Conservation (phyloP, 2,797 vertebrate genomes). For the Naso thynnoides region DNA sequence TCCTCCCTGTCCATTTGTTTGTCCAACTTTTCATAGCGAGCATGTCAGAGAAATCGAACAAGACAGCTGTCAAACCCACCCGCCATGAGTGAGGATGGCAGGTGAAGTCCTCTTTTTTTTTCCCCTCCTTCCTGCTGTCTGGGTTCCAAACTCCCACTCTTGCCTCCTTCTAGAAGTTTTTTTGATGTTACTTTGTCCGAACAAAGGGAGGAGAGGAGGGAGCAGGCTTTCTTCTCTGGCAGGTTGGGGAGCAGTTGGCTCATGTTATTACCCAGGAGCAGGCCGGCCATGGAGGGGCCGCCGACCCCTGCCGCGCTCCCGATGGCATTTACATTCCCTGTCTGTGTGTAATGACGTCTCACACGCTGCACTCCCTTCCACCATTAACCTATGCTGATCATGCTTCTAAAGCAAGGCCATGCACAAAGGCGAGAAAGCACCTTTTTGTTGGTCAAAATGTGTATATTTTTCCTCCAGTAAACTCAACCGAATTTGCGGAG, state of each 20-base stretch:
- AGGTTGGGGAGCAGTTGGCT: slow-evolving; percentile 62
- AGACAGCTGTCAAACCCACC: slow-evolving; percentile 87
- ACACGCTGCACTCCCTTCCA: slow-evolving; percentile 58
- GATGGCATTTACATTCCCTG: slow-evolving; percentile 69
- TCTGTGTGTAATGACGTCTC: slow-evolving; percentile 60
- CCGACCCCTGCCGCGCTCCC: slow-evolving; percentile 57
- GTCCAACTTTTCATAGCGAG: slow-evolving; percentile 83
- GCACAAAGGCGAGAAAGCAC: slow-evolving; percentile 26
- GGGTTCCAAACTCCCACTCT: slow-evolving; percentile 33
- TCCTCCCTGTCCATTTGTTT: slow-evolving; percentile 79
- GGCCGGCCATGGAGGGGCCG: slow-evolving; percentile 63
- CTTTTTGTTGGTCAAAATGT: slow-evolving; percentile 36
- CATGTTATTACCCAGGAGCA: slow-evolving; percentile 62
- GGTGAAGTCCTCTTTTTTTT: slow-evolving; percentile 84
- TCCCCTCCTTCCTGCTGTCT: slow-evolving; percentile 14
- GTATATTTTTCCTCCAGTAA: slow-evolving; percentile 50
- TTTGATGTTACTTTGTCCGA: slow-evolving; percentile 58
- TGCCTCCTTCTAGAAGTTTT: not conserved
- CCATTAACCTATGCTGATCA: slow-evolving; percentile 60
- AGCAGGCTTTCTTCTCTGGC: slow-evolving; percentile 38
- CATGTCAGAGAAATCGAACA: slow-evolving; percentile 75
- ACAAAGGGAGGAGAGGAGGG: slow-evolving; percentile 48
- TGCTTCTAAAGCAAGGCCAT: slow-evolving; percentile 48
- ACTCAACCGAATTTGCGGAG: slow-evolving; percentile 35
- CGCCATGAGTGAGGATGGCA: slow-evolving; percentile 90